Evolutionary conservation across 2,888 invertebrate genomes (phyloP).

Genomic region (Apotomis betuletana): DNA sequence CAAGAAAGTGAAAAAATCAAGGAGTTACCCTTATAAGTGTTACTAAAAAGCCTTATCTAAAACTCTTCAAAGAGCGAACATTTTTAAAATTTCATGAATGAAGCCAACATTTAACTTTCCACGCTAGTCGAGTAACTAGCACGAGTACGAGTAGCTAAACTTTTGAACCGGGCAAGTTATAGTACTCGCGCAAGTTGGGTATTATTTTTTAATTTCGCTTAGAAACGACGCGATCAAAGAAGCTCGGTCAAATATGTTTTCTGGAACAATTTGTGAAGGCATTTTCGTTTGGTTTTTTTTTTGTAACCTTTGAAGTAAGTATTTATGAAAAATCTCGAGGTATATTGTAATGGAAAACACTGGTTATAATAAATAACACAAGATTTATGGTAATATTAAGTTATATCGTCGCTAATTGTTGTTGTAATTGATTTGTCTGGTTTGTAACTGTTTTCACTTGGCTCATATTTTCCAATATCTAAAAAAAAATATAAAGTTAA

Average conservation of each 20-base stretch:
- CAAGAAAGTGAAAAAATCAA: conserved; percentile 15
- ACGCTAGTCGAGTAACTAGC: conserved; percentile 11
- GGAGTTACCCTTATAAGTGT: conserved; percentile 10
- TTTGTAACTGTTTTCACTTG: too few species aligned
- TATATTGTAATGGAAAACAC: conserved; percentile 10
- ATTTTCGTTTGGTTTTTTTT: conserved; percentile 2
- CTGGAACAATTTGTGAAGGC: conserved; percentile 9
- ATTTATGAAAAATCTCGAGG: conserved; percentile 13
- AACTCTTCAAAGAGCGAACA: conserved; percentile 20
- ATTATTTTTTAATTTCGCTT: conserved; percentile 31
- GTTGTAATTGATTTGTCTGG: neutral
- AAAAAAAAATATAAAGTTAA: too few species aligned
- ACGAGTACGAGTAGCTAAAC: conserved; percentile 20
- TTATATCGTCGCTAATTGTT: neutral
- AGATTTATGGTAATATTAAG: neutral
- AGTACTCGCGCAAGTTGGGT: neutral
- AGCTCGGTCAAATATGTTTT: conserved; percentile 13
- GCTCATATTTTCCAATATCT: too few species aligned
- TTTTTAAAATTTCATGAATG: conserved; percentile 37
- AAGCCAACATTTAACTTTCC: conserved; percentile 26
- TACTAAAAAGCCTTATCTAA: conserved; percentile 15
- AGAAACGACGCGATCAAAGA: conserved; percentile 30
- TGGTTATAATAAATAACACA: neutral
- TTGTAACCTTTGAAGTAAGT: conserved; percentile 12
- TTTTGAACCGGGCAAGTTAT: conserved; percentile 16